phyloP scores from a whole-genome alignment of 1,140 invertebrate genomes.

The Pentalonia nigronervosa region DNA sequence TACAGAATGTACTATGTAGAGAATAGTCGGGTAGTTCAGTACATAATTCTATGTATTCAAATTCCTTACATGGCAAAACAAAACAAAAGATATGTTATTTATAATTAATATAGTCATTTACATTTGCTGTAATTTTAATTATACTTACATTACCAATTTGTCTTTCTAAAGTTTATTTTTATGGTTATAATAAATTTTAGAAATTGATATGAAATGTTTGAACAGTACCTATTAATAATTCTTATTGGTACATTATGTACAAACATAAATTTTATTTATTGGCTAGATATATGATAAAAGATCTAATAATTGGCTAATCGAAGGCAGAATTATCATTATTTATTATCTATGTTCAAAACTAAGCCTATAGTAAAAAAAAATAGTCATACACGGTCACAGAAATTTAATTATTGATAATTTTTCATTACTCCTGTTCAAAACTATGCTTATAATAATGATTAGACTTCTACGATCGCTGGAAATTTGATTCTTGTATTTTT shows the following conservation, averaged over 20 bases:
- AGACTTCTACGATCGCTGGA: too few species aligned
- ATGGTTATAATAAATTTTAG: too few species aligned
- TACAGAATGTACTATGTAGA: background rate
- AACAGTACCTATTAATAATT: too few species aligned
- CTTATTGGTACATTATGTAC: background rate
- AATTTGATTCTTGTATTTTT: background rate
- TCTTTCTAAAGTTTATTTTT: background rate
- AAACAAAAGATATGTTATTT: background rate
- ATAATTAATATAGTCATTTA: background rate
- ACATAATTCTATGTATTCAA: background rate
- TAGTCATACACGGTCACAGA: constrained; percentile 4
- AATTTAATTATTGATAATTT: background rate
- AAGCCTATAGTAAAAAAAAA: constrained; percentile 30
- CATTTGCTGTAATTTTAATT: background rate
- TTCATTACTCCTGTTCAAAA: constrained; percentile 20
- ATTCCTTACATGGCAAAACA: background rate
- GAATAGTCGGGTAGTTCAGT: background rate
- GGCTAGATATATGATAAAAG: background rate
- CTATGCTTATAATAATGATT: background rate
- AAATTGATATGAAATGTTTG: too few species aligned
- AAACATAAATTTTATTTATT: background rate
- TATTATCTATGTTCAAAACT: constrained; percentile 41
- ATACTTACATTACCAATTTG: background rate
- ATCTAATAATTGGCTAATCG: background rate
- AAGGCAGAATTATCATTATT: constrained; percentile 22